phyloP scores from a whole-genome alignment of 2,797 vertebrate genomes.

The Galaxias olidus region DNA sequence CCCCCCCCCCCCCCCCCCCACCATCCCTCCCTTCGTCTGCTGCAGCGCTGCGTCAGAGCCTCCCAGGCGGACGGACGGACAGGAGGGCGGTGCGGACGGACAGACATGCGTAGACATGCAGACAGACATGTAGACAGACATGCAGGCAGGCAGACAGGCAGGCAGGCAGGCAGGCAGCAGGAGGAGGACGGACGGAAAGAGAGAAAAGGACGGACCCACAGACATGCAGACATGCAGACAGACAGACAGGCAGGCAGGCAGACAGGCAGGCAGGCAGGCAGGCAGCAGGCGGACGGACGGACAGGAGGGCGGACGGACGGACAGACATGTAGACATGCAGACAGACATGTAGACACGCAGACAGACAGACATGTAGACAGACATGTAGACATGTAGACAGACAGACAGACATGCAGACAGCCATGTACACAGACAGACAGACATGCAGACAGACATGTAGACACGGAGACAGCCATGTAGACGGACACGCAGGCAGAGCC shows the following conservation, averaged over 20 bases:
- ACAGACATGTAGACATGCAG: neutral
- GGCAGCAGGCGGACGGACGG: neutral
- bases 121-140: too few species aligned
- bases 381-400: conserved; percentile 3
- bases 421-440: neutral
- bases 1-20: neutral
- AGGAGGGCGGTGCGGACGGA: too few species aligned
- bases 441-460: neutral
- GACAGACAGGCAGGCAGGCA: too few species aligned
- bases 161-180: too few species aligned
- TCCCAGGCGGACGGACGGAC: too few species aligned
- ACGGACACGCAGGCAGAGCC: conserved; percentile 35
- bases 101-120: too few species aligned
- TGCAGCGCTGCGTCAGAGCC: conserved; percentile 31
- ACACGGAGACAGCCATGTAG: neutral
- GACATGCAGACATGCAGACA: too few species aligned
- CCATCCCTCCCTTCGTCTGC: conserved; percentile 49
- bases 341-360: too few species aligned
- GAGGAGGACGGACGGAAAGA: too few species aligned
- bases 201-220: too few species aligned
- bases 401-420: neutral
- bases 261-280: neutral
- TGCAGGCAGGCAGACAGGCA: too few species aligned
- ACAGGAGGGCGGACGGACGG: conserved; percentile 2
- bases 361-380: conserved; percentile 11